These are phyloP conservation scores for Pelodiscus sinensis DNA, from an alignment of 2,113 vertebrate genomes.

Conservation along the genomic window DNA sequence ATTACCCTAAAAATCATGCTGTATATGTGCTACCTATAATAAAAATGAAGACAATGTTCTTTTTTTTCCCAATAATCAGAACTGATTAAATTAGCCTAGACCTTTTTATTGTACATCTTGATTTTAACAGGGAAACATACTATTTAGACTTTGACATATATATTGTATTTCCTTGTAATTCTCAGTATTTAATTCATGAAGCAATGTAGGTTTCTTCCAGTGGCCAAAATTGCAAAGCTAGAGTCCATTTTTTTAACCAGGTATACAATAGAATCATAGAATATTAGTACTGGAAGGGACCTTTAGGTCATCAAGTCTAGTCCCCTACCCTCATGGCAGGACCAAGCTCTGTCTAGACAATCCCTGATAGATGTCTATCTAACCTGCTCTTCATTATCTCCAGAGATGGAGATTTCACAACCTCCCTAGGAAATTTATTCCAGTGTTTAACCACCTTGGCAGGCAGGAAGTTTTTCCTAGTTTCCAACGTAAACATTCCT, in stretches of 20 bases:
- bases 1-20: not conserved
- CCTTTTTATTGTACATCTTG: not conserved
- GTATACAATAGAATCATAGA: no score
- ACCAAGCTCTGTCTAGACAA: no score
- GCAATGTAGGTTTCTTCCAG: not conserved
- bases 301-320: no score
- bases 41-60: conserved; percentile 6
- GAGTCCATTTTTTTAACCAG: not conserved
- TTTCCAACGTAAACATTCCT: no score
- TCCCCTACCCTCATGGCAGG: no score
- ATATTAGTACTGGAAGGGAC: no score
- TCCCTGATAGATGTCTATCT: no score
- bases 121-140: not conserved
- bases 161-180: not conserved
- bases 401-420: no score
- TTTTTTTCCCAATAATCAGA: not conserved
- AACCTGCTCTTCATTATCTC: no score
- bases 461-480: no score
- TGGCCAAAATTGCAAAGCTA: not conserved
- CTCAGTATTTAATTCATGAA: not conserved
- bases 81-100: not conserved
- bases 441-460: no score
- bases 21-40: not conserved
- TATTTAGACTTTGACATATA: not conserved
- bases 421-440: no score